Evolutionary conservation across 2,113 vertebrate species (phyloP).

Genomic region (Dasypus novemcinctus): DNA sequence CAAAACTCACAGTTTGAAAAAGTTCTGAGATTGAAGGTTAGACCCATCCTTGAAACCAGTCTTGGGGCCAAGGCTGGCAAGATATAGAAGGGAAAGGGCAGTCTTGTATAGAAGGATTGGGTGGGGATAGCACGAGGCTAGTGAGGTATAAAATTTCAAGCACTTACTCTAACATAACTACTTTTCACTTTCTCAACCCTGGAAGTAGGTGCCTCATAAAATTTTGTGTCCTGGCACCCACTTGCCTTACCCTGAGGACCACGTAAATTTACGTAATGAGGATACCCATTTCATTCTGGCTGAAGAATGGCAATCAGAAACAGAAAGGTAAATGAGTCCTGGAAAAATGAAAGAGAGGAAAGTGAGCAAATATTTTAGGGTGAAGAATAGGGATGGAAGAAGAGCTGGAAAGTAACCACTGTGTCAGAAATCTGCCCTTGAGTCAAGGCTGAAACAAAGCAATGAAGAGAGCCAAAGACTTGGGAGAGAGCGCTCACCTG

Average conservation of each 20-base stretch:
- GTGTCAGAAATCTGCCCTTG: not conserved
- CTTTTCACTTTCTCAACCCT: not conserved
- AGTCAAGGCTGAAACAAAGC: not conserved
- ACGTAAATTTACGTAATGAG: not conserved
- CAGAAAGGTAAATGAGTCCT: not conserved
- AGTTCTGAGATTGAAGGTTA: not conserved
- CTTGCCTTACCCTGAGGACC: too few relatives aligned
- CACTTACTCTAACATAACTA: not conserved
- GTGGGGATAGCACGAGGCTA: not conserved
- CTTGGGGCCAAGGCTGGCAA: not conserved
- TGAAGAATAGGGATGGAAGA: not conserved
- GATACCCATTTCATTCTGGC: not conserved
- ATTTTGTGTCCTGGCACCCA: not conserved
- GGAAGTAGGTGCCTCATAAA: not conserved
- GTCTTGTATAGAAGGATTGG: not conserved
- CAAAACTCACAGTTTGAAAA: not conserved
- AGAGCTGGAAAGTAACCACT: not conserved
- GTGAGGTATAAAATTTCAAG: not conserved
- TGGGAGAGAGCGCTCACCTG: not conserved
- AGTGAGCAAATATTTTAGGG: not conserved
- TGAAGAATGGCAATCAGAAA: not conserved
- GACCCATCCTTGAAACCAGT: not conserved
- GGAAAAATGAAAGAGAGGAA: not conserved
- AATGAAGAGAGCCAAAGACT: not conserved
- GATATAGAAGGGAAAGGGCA: not conserved